A percentile compares a stretch with the other conserved stretches of the same genome.
Conservation (phyloP, 2,888 invertebrate genomes). For the Calliopum simillimum region DNA sequence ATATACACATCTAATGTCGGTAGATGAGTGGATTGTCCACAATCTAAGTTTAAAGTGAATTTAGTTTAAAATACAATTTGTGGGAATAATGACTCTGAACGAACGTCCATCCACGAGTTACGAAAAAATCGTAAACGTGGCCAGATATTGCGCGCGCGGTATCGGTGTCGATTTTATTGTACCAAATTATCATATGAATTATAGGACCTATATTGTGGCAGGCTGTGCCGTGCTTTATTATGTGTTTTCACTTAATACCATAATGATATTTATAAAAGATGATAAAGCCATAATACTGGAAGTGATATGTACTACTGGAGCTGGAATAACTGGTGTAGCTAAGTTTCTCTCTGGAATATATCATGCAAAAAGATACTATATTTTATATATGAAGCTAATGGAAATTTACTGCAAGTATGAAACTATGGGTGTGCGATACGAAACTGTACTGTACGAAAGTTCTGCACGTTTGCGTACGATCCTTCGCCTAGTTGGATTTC, state of each 20-base stretch:
- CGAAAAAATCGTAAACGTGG: conserved; percentile 5
- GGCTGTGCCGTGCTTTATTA: conserved; percentile 37
- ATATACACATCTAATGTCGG: no score
- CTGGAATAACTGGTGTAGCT: conserved; percentile 34
- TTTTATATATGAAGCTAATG: neutral
- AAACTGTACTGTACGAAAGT: conserved; percentile 27
- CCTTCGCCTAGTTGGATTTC: conserved; percentile 18
- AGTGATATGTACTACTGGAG: conserved; percentile 37
- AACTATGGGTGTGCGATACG: conserved; percentile 29
- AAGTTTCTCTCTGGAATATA: conserved; percentile 37
- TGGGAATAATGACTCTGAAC: neutral
- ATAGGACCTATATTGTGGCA: conserved; percentile 34
- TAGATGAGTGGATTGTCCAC: no score
- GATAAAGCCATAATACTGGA: conserved; percentile 39
- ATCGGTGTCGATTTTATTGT: conserved; percentile 43
- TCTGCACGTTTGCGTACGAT: conserved; percentile 30
- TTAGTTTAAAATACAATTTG: neutral
- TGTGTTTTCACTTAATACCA: conserved; percentile 35
- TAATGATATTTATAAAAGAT: conserved; percentile 32
- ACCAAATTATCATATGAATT: conserved; percentile 35
- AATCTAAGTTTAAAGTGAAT: no score
- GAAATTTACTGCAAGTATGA: conserved; percentile 42
- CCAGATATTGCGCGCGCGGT: conserved; percentile 14
- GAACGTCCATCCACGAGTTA: conserved; percentile 14
- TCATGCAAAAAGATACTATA: neutral